Evolutionary conservation across 2,888 invertebrate species (phyloP).

Genomic region (Cataglyphis livida): DNA sequence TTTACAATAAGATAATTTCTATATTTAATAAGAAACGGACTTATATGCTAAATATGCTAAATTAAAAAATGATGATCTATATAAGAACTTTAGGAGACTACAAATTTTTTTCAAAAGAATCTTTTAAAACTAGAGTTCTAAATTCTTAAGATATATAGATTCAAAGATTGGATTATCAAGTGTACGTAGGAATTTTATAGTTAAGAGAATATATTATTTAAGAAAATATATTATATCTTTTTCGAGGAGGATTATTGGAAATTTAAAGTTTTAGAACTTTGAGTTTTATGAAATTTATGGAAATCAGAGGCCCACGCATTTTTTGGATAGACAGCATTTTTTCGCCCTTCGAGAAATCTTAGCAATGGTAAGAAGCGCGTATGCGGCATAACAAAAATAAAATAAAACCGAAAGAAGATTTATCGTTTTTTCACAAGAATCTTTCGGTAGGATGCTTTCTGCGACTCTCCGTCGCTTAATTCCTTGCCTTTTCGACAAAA

Average conservation of each 20-base stretch:
- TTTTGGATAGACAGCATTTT: not conserved
- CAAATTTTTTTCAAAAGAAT: not conserved
- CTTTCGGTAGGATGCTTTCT: constrained; percentile 20
- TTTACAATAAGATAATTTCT: not conserved
- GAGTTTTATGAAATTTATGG: not conserved
- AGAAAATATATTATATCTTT: not conserved
- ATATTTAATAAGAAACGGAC: not conserved
- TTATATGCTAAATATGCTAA: not conserved
- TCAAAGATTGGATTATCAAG: too few relatives aligned
- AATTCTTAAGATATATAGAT: not conserved
- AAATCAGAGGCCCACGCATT: not conserved
- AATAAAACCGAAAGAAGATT: not conserved
- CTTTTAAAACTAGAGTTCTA: not conserved
- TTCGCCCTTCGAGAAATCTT: not conserved
- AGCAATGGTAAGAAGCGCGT: not conserved
- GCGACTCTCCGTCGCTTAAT: constrained; percentile 14
- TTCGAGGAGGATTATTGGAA: not conserved
- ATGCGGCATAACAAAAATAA: constrained; percentile 11
- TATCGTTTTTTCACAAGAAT: constrained; percentile 8
- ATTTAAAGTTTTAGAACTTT: not conserved
- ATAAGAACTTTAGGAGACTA: not conserved
- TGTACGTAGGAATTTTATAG: not conserved
- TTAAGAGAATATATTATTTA: not conserved
- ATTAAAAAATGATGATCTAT: not conserved
- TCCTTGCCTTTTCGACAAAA: constrained; percentile 9